Base-by-base conservation (phyloP, 2,888 invertebrate species). In the Cyaniris semiargus region DNA sequence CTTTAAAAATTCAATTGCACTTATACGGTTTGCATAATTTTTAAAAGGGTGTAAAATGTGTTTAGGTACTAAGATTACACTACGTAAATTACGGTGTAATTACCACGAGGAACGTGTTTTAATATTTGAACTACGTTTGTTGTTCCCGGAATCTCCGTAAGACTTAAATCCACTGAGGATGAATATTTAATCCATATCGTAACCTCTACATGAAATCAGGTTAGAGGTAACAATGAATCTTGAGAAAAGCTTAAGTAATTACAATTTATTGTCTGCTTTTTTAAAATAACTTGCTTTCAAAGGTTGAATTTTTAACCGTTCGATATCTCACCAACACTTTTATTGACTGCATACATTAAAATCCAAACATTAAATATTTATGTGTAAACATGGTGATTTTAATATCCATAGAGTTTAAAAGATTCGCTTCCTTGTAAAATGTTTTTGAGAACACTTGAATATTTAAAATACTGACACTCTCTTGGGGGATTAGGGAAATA, bases 391-490 rank as follows among this genome's bases (percentile, higher is more conserved):
- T 66, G 66, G 15, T 31, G 18, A 31, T 66, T 66, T 66, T 31
- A 66, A 66, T 66, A 66, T 66, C 27, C 27, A 66, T 15, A 66
- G 15, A 31, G 66, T 66, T 66, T 66, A 66, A 66, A 66, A 66
- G 27, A 66, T 66, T 66, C 66, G 66, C 18, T 66, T 66, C 18
- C 66, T 66, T 66, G 66, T 66, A 18, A 66, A 66, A 66, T 66
- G 27, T 66, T 66, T 66, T 31, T 66, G 66, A 66, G 66, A 31
- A 15, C 15, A 18, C 66, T 31, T 66, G 66, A 66, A 66, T 66
- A 66, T 66, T 66, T 66, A 66, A 66, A 66, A 66, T 66, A 66
- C 66, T 66, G 66, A 66, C 66, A 66, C 66, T 66, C 66, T 66
- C 66, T 66, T 66, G 66, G 66, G 66, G 66, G 66, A 66, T 66